These are phyloP conservation scores for Heterochromis multidens DNA, from an alignment of 2,113 vertebrate species.

Conservation along the genomic window DNA sequence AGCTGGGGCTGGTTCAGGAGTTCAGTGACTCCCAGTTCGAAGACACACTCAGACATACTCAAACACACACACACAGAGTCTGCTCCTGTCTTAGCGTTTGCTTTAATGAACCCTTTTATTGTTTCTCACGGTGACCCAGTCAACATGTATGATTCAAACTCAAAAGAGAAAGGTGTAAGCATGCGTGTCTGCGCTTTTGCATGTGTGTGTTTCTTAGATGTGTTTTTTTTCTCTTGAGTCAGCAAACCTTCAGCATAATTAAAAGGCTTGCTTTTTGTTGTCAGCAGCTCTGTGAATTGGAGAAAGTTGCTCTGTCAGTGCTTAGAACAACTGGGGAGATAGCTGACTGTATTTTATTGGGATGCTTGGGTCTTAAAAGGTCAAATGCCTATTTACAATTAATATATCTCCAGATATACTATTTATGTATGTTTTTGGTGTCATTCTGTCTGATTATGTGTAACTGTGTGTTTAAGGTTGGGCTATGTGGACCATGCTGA, in stretches of 20 bases:
- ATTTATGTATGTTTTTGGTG: not conserved
- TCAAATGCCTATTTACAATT: not conserved
- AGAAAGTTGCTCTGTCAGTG: not conserved
- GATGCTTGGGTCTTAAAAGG: not conserved
- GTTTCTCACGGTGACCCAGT: constrained; percentile 16
- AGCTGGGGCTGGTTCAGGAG: constrained; percentile 70
- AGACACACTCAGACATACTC: not conserved
- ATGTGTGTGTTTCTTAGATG: not conserved
- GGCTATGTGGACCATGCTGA: constrained; percentile 92
- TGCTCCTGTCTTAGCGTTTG: not conserved
- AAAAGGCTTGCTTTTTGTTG: constrained; percentile 22
- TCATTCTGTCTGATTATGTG: not conserved
- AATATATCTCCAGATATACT: not conserved
- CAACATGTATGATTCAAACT: not conserved
- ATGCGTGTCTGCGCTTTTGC: not conserved
- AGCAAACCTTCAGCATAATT: constrained; percentile 50
- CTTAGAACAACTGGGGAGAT: not conserved
- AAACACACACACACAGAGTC: not conserved
- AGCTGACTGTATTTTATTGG: not conserved
- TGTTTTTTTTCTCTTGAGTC: constrained; percentile 25
- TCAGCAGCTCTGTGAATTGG: constrained; percentile 40
- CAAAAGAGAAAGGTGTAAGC: not conserved
- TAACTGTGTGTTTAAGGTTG: constrained; percentile 75
- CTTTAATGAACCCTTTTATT: constrained; percentile 10
- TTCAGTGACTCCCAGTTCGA: constrained; percentile 57